phyloP scores from a whole-genome alignment of 2,113 vertebrate genomes.

The Ailuropoda melanoleuca region DNA sequence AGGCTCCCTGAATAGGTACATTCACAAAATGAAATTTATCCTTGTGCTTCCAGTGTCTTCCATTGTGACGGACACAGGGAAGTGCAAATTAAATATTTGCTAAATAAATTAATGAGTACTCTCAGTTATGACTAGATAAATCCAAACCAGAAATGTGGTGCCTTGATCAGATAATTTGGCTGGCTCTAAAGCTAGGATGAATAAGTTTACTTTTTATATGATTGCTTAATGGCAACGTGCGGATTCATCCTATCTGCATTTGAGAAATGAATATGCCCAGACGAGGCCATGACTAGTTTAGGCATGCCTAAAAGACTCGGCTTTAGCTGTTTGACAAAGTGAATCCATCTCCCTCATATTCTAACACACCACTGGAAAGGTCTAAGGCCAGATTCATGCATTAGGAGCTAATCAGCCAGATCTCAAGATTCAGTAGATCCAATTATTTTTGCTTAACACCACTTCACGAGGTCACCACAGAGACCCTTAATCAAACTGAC shows the following conservation, averaged over 20 bases:
- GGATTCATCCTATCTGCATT: neutral
- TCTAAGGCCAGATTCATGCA: neutral
- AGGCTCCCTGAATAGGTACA: neutral
- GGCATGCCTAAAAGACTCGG: neutral
- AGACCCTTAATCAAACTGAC: conserved; percentile 51
- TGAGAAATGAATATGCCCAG: neutral
- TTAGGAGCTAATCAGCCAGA: conserved; percentile 21
- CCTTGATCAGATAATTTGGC: conserved; percentile 45
- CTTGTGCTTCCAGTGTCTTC: neutral
- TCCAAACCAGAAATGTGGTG: conserved; percentile 42
- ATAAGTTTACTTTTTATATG: neutral
- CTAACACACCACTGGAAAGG: neutral
- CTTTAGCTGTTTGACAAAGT: conserved; percentile 11
- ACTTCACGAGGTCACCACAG: conserved; percentile 33
- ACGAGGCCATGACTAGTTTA: neutral
- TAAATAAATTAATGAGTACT: conserved; percentile 31
- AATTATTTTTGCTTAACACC: conserved; percentile 48
- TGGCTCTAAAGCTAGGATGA: neutral
- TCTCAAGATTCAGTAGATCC: neutral
- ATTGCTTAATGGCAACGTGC: neutral
- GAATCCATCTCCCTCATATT: neutral
- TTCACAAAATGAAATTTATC: neutral
- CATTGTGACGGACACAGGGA: neutral
- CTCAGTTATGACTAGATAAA: conserved; percentile 46
- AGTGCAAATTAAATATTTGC: conserved; percentile 25